Evolutionary conservation across 2,113 vertebrate genomes (phyloP).

Genomic region (Sarotherodon lohbergeri): DNA sequence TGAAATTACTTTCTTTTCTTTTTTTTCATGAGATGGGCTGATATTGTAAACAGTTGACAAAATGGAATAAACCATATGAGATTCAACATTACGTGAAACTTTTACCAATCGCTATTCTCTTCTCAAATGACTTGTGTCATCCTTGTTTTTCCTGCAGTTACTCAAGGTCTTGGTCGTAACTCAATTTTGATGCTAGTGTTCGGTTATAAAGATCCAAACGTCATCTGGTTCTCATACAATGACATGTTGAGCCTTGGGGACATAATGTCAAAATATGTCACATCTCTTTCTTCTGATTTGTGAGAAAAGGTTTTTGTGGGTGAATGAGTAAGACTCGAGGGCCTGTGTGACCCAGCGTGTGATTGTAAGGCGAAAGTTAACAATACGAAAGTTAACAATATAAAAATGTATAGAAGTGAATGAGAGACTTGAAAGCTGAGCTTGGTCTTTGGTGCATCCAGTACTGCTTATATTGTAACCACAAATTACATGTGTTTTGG

Average conservation of each 20-base stretch:
- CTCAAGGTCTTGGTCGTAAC: neutral
- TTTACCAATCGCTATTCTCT: neutral
- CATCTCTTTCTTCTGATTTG: neutral
- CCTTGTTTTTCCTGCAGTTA: conserved; percentile 27
- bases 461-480: conserved; percentile 21
- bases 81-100: neutral
- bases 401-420: neutral
- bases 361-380: neutral
- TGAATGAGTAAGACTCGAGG: neutral
- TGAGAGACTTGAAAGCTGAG: neutral
- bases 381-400: neutral
- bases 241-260: conserved; percentile 13
- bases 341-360: neutral
- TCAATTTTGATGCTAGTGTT: conserved; percentile 4
- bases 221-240: conserved; percentile 44
- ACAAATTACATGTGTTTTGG: neutral
- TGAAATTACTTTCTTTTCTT: neutral
- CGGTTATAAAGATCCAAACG: neutral
- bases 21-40: neutral
- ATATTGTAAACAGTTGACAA: neutral
- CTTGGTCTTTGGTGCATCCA: neutral
- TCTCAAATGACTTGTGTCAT: conserved; percentile 47
- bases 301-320: neutral
- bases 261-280: neutral
- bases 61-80: neutral